Conservation (phyloP, 2,113 vertebrate species). For the Ploceus nigricollis region DNA sequence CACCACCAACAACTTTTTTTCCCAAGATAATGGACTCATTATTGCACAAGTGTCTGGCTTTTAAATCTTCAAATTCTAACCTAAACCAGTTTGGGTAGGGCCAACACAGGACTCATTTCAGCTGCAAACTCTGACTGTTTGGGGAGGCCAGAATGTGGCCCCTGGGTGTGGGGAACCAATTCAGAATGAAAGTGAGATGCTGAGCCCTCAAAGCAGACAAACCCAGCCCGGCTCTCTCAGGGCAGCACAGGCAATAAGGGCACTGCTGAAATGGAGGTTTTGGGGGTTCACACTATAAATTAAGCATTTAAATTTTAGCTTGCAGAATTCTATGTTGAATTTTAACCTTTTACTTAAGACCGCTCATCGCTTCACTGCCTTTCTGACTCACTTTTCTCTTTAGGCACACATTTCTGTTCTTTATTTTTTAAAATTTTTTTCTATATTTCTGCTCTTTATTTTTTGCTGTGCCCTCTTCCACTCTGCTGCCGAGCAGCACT, state of each 20-base stretch:
- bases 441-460: not conserved
- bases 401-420: not conserved
- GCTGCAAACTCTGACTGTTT: not conserved
- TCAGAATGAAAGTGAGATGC: not conserved
- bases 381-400: not conserved
- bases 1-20: not conserved
- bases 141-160: not conserved
- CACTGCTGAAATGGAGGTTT: too few relatives aligned
- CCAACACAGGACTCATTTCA: not conserved
- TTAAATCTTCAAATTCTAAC: not conserved
- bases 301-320: too few relatives aligned
- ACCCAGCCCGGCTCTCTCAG: not conserved
- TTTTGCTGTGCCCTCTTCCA: not conserved
- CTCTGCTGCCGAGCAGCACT: not conserved
- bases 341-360: too few relatives aligned
- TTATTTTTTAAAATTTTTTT: not conserved
- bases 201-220: not conserved
- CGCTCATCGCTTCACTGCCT: too few relatives aligned
- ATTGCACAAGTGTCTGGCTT: constrained; percentile 18
- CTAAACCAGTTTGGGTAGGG: not conserved
- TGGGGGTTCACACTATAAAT: too few relatives aligned
- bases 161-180: not conserved
- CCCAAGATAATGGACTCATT: not conserved
- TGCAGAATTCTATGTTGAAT: too few relatives aligned
- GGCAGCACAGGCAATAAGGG: not conserved